Evolutionary conservation across 2,888 invertebrate genomes (phyloP), one percentile per base, ranked within the genome.

Genomic region (Teleiodes luculella): DNA sequence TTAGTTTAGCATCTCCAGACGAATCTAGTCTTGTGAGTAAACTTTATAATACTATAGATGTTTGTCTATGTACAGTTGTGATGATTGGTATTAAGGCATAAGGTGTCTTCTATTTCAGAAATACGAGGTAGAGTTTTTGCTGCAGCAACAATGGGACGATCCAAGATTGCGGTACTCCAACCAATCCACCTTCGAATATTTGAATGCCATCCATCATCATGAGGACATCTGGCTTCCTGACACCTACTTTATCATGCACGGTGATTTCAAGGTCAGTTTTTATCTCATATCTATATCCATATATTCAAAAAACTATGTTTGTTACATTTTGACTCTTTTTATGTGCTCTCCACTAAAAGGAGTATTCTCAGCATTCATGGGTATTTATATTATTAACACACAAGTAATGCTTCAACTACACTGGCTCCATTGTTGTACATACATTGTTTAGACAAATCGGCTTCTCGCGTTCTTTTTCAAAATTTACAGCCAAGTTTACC

Each of bases 161-260:
- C 96, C 96, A 41, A 93, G 97, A 62, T 90, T 97, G 69, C 93
- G 94, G 67, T 97, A 97, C 90, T 95, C 95, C 74, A 97, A 97
- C 87, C 95, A 95, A 82, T 96, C 95, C 67, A 93, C 94, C 74
- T 96, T 95, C 91, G 95, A 95, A 75, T 97, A 94, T 86, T 91
- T 97, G 71, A 97, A 97, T 89, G 97, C 96, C 64, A 95, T 97
- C 74, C 97, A 97, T 83, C 97, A 97, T 83, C 95, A 96, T 91
- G 94, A 95, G 79, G 94, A 96, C 77, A 95, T 97, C 79, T 97
- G 97, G 97, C 91, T 97, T 72, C 97, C 97, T 60, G 97, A 97
- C 90, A 97, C 97, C 56, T 97, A 97, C 85, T 97, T 97, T 90
- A 97, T 97, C 83, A 97, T 97, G 95, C 97, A 97, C 87, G 97